phyloP scores from a whole-genome alignment of 2,113 vertebrate species.

The Sialia sialis region DNA sequence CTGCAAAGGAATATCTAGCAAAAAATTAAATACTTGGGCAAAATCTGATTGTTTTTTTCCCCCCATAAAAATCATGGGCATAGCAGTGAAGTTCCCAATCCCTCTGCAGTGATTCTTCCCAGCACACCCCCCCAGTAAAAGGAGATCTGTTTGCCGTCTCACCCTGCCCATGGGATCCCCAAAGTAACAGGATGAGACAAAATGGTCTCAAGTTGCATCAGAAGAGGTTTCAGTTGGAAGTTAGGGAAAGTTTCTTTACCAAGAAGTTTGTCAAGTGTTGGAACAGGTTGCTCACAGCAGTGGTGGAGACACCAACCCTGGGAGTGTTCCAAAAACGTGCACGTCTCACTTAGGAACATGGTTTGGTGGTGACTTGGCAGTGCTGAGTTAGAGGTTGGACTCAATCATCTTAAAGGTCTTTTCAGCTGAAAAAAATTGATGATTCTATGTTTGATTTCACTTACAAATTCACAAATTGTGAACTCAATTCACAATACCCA shows the following conservation, averaged over 20 bases:
- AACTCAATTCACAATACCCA: neutral
- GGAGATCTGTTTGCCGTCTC: neutral
- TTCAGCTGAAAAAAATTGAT: neutral
- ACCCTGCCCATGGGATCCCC: neutral
- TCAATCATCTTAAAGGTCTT: neutral
- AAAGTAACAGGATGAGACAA: neutral
- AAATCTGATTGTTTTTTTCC: neutral
- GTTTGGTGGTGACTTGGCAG: neutral
- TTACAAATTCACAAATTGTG: too few species aligned
- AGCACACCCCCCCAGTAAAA: neutral
- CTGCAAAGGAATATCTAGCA: neutral
- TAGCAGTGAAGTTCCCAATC: neutral
- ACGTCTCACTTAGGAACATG: neutral
- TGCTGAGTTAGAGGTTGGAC: neutral
- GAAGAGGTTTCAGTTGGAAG: neutral
- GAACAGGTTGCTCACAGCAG: neutral
- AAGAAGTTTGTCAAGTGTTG: neutral
- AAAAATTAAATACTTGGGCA: neutral
- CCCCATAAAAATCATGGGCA: neutral
- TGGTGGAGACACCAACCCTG: neutral
- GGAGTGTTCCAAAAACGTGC: fast-evolving
- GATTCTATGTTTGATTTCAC: neutral
- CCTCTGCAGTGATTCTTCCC: neutral
- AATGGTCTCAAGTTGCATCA: neutral
- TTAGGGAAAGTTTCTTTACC: neutral